Percentiles rank a stretch among this genome's conserved stretches.
phyloP scores from a whole-genome alignment of 2,797 vertebrate species.

The Hypotaenidia okinawae region DNA sequence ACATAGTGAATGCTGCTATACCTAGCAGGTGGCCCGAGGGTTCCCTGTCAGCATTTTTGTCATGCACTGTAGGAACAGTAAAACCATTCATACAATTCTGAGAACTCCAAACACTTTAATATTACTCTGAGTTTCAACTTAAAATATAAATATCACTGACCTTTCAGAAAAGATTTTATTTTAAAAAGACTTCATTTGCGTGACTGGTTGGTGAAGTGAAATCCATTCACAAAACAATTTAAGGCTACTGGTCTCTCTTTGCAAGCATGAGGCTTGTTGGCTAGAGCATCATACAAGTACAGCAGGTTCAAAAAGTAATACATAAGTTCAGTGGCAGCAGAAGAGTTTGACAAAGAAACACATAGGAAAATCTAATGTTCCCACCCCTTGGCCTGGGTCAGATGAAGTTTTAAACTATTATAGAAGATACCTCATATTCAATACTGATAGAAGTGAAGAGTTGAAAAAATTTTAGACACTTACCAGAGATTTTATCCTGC shows the following conservation, averaged over 20 bases:
- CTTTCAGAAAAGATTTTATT: neutral
- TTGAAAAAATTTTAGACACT: neutral
- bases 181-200: neutral
- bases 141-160: slow-evolving; percentile 41
- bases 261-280: neutral
- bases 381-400: neutral
- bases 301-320: neutral
- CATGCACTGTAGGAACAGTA: slow-evolving; percentile 53
- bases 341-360: neutral
- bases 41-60: slow-evolving; percentile 66
- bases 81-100: slow-evolving; percentile 53
- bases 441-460: neutral
- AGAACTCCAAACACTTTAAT: slow-evolving; percentile 33
- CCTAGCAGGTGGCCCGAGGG: slow-evolving; percentile 60
- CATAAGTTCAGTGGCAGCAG: neutral
- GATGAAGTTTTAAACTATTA: neutral
- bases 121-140: slow-evolving; percentile 8
- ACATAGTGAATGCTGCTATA: slow-evolving; percentile 49
- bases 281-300: neutral
- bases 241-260: neutral
- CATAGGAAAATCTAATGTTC: neutral
- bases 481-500: neutral
- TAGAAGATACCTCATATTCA: neutral
- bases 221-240: neutral
- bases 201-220: neutral